Evolutionary conservation across 1,140 invertebrate genomes (phyloP).

Genomic region (Onthophagus taurus): DNA sequence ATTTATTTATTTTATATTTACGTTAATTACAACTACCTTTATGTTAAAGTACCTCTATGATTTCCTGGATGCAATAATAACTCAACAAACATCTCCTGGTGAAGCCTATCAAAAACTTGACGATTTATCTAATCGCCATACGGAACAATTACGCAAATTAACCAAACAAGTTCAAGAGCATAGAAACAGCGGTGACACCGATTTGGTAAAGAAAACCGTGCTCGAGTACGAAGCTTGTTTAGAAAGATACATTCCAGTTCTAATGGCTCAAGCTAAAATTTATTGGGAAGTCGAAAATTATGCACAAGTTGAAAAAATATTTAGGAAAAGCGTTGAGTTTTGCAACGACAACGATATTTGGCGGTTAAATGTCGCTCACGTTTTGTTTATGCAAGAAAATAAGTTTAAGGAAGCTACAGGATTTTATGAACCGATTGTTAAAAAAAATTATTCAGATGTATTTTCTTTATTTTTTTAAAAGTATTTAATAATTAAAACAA

Average conservation of each 20-base stretch:
- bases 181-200: constrained; percentile 76
- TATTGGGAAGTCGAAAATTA: constrained; percentile 98
- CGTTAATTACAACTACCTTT: neutral
- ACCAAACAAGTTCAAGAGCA: constrained; percentile 92
- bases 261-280: constrained; percentile 99
- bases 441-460: constrained; percentile 91
- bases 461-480: no score
- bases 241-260: constrained; percentile 78
- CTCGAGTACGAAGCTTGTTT: constrained; percentile 90
- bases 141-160: constrained; percentile 81
- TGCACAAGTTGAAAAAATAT: constrained; percentile 87
- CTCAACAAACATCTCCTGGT: constrained; percentile 92
- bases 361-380: constrained; percentile 97
- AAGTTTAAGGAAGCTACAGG: constrained; percentile 97
- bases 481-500: neutral
- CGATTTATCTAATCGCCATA: constrained; percentile 84
- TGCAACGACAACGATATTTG: constrained; percentile 95
- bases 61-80: constrained; percentile 91
- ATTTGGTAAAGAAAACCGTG: constrained; percentile 78
- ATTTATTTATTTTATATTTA: neutral
- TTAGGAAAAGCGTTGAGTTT: constrained; percentile 94
- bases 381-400: constrained; percentile 98
- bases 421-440: constrained; percentile 98
- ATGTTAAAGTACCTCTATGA: constrained; percentile 73
- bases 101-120: constrained; percentile 97